A percentile compares a stretch with the other conserved stretches of the same genome.
phyloP scores from a whole-genome alignment of 2,113 vertebrate species.

The Campylorhamphus procurvoides region DNA sequence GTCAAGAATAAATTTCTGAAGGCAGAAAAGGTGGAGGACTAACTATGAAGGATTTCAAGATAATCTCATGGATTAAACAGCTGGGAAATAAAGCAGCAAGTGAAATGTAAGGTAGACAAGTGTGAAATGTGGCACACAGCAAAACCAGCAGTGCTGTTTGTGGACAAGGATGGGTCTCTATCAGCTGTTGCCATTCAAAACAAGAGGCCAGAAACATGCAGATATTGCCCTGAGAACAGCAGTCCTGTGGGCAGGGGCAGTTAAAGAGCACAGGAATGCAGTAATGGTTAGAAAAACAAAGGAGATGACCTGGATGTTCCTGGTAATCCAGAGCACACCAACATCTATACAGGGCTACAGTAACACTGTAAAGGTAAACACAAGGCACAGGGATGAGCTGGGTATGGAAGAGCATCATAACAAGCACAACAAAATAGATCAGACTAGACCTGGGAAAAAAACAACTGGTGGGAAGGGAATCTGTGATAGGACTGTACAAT shows the following conservation, averaged over 20 bases:
- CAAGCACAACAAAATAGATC: not conserved
- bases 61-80: not conserved
- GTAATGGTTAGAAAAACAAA: not conserved
- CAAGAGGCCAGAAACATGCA: not conserved
- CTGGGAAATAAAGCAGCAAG: not conserved
- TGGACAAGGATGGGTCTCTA: not conserved
- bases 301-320: not conserved
- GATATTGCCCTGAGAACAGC: not conserved
- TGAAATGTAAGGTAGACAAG: not conserved
- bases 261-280: not conserved
- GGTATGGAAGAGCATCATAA: not conserved
- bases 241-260: not conserved
- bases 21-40: not conserved
- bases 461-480: not conserved
- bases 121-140: not conserved
- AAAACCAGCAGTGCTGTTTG: not conserved
- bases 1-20: not conserved
- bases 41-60: not conserved
- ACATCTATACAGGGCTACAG: not conserved
- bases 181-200: not conserved
- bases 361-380: not conserved
- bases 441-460: not conserved
- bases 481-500: not conserved
- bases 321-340: not conserved
- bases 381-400: not conserved